These are phyloP conservation scores for Lordiphosa clarofinis DNA, from an alignment of 1,140 invertebrate species.

Conservation along the genomic window DNA sequence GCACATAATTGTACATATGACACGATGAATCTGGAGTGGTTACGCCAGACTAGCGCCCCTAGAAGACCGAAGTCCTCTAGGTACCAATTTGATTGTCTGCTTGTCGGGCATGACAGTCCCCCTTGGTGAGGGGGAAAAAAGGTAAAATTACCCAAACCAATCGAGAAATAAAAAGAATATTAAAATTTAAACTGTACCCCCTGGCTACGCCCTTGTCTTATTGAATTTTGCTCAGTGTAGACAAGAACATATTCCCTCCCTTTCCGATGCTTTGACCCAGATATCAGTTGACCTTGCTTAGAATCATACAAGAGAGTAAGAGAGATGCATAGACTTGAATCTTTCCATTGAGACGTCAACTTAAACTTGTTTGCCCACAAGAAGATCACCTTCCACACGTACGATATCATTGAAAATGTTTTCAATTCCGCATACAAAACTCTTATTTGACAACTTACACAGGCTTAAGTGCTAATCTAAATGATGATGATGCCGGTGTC, in stretches of 20 bases:
- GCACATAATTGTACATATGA: too few relatives aligned
- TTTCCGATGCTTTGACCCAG: constrained; percentile 2
- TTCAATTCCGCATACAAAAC: constrained; percentile 18
- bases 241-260: background rate
- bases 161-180: too few relatives aligned
- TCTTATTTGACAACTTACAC: background rate
- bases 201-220: too few relatives aligned
- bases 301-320: constrained; percentile 5
- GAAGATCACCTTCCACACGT: constrained; percentile 57
- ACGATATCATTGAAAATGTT: constrained; percentile 58
- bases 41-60: too few relatives aligned
- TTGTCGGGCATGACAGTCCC: too few relatives aligned
- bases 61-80: too few relatives aligned
- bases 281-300: constrained; percentile 8
- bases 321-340: constrained; percentile 5
- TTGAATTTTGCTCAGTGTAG: too few relatives aligned
- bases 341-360: constrained; percentile 8
- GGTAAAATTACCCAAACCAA: too few relatives aligned
- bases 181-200: too few relatives aligned
- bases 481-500: background rate
- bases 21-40: too few relatives aligned
- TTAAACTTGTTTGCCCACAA: constrained; percentile 49
- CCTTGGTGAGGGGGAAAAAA: too few relatives aligned
- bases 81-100: too few relatives aligned
- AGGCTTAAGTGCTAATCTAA: background rate